Percentiles rank a stretch among this genome's conserved stretches.
Conservation (phyloP, 2,797 vertebrate genomes). For the Streptopelia turtur region DNA sequence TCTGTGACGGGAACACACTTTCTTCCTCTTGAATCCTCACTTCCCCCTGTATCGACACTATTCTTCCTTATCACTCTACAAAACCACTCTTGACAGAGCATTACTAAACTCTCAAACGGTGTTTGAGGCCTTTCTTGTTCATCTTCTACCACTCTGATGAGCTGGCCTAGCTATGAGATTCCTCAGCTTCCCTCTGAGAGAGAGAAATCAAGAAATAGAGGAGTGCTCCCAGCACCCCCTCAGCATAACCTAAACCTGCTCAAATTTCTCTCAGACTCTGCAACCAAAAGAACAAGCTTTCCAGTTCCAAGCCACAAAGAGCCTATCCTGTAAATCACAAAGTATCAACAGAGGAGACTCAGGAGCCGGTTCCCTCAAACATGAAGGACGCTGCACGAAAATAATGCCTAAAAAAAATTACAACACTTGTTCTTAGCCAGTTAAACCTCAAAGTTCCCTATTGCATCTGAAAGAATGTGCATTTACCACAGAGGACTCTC, state of each 20-base stretch:
- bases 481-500: background rate
- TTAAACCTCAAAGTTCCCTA: background rate
- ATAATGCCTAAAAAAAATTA: accelerated
- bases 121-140: background rate
- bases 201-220: background rate
- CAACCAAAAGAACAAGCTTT: background rate
- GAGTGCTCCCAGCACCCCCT: background rate
- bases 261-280: background rate
- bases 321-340: background rate
- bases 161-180: background rate
- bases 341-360: background rate
- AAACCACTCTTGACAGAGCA: background rate
- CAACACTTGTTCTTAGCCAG: background rate
- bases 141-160: background rate
- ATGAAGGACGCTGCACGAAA: background rate
- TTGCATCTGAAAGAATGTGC: background rate
- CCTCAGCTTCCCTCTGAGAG: background rate
- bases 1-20: background rate
- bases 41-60: background rate
- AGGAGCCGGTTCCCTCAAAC: background rate
- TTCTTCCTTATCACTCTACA: background rate
- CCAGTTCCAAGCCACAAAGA: background rate
- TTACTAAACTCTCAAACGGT: background rate
- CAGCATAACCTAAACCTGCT: background rate
- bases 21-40: background rate